A percentile compares a stretch with the other conserved stretches of the same genome.
phyloP scores from a whole-genome alignment of 2,113 vertebrate species.

The Cervus canadensis region DNA sequence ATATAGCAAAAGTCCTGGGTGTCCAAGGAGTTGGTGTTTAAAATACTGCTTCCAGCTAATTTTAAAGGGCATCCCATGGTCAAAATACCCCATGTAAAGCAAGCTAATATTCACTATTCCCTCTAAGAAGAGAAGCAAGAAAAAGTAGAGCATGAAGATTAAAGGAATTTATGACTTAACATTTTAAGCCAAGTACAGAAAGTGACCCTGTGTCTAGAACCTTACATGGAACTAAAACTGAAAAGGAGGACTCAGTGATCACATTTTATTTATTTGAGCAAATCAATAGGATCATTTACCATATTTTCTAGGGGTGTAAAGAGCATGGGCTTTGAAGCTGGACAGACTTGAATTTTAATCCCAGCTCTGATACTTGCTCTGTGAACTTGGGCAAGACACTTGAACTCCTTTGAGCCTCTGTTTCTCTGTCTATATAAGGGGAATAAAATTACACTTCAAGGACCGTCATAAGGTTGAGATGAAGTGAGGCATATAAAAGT shows the following conservation, averaged over 20 bases:
- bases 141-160: constrained; percentile 52
- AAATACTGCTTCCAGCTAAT: constrained; percentile 38
- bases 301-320: background rate
- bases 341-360: background rate
- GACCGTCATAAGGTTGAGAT: background rate
- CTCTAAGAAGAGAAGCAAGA: constrained; percentile 29
- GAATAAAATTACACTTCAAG: background rate
- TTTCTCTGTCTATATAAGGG: background rate
- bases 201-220: background rate
- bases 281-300: background rate
- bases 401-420: background rate
- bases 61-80: constrained; percentile 28
- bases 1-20: constrained; percentile 50
- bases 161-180: constrained; percentile 53
- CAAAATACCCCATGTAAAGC: constrained; percentile 52
- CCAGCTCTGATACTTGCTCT: background rate
- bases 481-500: background rate
- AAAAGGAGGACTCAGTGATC: background rate
- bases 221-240: background rate
- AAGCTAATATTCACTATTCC: background rate
- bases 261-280: background rate
- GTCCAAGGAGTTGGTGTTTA: constrained; percentile 51
- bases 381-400: background rate
- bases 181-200: background rate
- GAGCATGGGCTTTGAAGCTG: background rate